These are phyloP conservation scores for Alloscopus bannaensis DNA, from an alignment of 2,888 invertebrate genomes.

Conservation along the genomic window DNA sequence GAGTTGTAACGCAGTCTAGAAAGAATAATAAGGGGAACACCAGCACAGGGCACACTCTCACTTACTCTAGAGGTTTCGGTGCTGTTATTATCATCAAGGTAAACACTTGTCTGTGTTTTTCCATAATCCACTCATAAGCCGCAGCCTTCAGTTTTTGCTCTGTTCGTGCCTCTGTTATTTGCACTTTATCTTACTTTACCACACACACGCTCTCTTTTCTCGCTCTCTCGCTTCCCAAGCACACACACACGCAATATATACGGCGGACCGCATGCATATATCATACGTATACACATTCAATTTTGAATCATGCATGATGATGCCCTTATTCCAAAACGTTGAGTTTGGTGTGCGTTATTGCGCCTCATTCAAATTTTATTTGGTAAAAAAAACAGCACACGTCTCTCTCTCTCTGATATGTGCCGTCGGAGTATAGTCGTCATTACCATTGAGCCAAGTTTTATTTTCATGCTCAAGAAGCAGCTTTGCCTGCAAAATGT, in stretches of 20 bases:
- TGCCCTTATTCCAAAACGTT: neutral
- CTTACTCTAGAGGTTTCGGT: neutral
- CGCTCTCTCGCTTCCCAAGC: neutral
- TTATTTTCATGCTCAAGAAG: constrained; percentile 10
- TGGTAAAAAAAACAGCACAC: constrained; percentile 11
- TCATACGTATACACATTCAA: neutral
- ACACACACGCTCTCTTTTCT: constrained; percentile 14
- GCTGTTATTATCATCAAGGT: constrained; percentile 49
- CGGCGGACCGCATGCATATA: no score
- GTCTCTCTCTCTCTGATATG: constrained; percentile 3
- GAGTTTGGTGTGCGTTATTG: constrained; percentile 37
- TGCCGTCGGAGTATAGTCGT: constrained; percentile 15
- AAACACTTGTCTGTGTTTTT: constrained; percentile 34
- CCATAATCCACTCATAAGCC: constrained; percentile 45
- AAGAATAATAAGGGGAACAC: no score
- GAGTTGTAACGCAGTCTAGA: neutral
- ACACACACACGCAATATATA: neutral
- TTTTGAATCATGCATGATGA: constrained; percentile 41
- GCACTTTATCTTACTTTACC: constrained; percentile 1
- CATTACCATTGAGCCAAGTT: constrained; percentile 28
- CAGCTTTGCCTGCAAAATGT: constrained; percentile 5
- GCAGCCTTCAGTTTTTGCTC: constrained; percentile 31
- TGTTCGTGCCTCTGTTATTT: constrained; percentile 4
- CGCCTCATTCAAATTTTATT: constrained; percentile 56
- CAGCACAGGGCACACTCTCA: neutral